Evolutionary conservation across 2,797 vertebrate genomes (phyloP).

Genomic region (Thalassophryne amazonica): DNA sequence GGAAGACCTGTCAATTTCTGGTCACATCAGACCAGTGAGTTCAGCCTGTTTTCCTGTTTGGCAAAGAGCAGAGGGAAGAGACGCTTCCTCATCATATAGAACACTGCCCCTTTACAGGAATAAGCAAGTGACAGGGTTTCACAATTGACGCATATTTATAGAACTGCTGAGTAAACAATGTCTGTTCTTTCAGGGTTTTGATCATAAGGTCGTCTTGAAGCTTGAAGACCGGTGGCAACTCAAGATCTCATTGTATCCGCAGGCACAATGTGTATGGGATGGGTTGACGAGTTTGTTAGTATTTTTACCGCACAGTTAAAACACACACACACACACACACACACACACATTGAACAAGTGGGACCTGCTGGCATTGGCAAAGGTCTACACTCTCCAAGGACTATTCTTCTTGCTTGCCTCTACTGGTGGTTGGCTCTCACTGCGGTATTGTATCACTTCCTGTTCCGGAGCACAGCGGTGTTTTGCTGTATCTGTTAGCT

Average conservation of each 20-base stretch:
- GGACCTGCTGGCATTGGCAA: too few species aligned
- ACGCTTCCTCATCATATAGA: slow-evolving; percentile 42
- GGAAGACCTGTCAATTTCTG: neutral
- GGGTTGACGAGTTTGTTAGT: neutral
- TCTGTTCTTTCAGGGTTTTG: neutral
- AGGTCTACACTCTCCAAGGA: too few species aligned
- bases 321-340: too few species aligned
- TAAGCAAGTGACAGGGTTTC: slow-evolving; percentile 1
- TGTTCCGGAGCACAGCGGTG: too few species aligned
- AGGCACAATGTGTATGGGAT: neutral
- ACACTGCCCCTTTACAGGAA: slow-evolving; percentile 19
- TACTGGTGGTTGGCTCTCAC: too few species aligned
- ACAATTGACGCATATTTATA: slow-evolving; percentile 23
- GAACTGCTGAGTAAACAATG: neutral
- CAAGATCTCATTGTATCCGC: neutral
- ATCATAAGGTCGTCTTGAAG: neutral
- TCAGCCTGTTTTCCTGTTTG: slow-evolving; percentile 19
- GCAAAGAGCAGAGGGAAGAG: neutral
- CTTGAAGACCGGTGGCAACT: neutral
- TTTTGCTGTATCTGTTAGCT: too few species aligned
- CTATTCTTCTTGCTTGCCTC: too few species aligned
- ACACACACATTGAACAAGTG: too few species aligned
- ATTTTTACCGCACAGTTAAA: too few species aligned
- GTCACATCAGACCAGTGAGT: neutral
- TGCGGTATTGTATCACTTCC: too few species aligned